A percentile compares a stretch with the other conserved stretches of the same genome.
Evolutionary conservation across 2,113 vertebrate genomes (phyloP).

Genomic region (Hylia prasina): DNA sequence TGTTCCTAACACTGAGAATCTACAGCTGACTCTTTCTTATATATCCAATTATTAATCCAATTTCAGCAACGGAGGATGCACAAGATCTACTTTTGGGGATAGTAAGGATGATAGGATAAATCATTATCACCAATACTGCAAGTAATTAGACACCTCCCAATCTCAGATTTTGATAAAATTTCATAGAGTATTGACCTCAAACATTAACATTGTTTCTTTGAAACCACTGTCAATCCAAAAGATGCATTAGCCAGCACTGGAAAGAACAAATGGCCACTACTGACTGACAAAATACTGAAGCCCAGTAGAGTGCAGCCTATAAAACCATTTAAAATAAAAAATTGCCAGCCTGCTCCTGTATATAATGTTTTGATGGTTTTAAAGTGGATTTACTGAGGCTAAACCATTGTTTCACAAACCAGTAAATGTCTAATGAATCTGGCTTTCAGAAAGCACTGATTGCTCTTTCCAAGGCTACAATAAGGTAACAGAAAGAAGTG

Average conservation of each 20-base stretch:
- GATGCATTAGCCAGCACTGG: neutral
- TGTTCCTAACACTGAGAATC: neutral
- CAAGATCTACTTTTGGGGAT: fast-evolving
- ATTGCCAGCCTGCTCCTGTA: neutral
- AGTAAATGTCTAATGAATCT: neutral
- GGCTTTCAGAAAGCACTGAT: neutral
- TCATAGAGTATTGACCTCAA: neutral
- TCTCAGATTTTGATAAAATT: neutral
- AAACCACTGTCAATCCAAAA: neutral
- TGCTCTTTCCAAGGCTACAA: neutral
- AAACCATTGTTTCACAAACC: neutral
- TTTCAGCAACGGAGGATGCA: neutral
- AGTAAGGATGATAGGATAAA: neutral
- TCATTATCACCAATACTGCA: neutral
- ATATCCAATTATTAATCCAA: neutral
- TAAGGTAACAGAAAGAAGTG: neutral
- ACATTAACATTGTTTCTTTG: neutral
- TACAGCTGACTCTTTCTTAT: neutral
- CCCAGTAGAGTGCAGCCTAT: neutral
- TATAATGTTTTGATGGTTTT: neutral
- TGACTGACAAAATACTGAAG: neutral
- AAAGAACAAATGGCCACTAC: neutral
- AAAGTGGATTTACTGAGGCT: neutral
- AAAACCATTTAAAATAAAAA: neutral
- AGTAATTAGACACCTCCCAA: neutral